Evolutionary conservation across 2,113 vertebrate genomes (phyloP).

Genomic region (Prolemur simus): DNA sequence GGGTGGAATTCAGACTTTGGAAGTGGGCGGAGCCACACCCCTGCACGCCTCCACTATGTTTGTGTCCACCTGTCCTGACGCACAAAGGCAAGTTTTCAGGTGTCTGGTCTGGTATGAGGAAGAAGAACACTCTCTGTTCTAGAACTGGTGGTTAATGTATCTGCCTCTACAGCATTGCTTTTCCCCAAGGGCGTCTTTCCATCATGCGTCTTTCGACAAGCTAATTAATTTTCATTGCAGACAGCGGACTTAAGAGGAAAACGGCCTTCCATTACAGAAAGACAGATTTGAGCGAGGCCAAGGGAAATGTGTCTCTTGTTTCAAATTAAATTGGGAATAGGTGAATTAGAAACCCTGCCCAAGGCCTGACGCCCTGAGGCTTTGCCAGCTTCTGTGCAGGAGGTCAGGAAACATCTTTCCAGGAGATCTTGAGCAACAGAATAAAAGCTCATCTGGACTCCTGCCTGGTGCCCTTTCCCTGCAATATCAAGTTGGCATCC

Average conservation of each 20-base stretch:
- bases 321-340: background rate
- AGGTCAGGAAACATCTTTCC: background rate
- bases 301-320: background rate
- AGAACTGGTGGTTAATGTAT: background rate
- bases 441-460: conserved; percentile 23
- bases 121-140: background rate
- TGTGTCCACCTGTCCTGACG: background rate
- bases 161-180: background rate
- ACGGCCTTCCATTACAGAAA: background rate
- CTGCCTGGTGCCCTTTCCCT: conserved; percentile 32
- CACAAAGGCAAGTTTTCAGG: background rate
- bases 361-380: background rate
- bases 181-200: background rate
- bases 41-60: background rate
- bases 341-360: conserved; percentile 2
- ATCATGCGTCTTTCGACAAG: background rate
- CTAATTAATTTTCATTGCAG: conserved; percentile 20
- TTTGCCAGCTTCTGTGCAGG: background rate
- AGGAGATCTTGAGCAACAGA: conserved; percentile 46
- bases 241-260: conserved; percentile 15
- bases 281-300: background rate
- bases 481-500: background rate
- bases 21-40: background rate
- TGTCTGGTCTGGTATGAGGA: background rate
- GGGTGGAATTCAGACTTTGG: background rate